Conservation (phyloP, 35 echinoderm and acorn worm species). For the Heliocidaris tuberculata region DNA sequence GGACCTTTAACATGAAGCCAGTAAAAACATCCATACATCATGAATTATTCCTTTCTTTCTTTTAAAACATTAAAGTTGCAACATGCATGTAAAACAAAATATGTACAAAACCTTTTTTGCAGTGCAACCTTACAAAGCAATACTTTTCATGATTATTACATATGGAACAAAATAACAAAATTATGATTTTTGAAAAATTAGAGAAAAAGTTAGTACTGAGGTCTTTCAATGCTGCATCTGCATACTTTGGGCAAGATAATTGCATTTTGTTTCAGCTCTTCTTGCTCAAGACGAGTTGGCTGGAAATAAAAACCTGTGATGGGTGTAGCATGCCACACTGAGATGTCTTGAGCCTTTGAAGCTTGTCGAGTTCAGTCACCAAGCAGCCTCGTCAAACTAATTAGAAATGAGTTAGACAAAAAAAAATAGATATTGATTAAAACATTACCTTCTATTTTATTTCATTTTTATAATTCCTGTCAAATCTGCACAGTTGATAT, state of each 20-base stretch:
- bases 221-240: background rate
- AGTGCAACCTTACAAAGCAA: background rate
- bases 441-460: too few relatives aligned
- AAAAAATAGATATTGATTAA: too few relatives aligned
- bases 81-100: background rate
- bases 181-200: background rate
- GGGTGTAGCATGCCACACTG: background rate
- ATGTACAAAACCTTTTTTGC: background rate
- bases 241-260: background rate
- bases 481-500: too few relatives aligned
- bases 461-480: too few relatives aligned
- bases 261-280: background rate
- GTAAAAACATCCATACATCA: background rate
- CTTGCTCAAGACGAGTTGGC: background rate
- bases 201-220: background rate
- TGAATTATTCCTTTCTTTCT: background rate
- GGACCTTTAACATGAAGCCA: too few relatives aligned
- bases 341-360: background rate
- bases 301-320: background rate
- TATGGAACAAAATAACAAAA: background rate
- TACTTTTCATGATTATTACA: background rate
- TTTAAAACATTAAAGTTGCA: background rate
- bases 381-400: background rate
- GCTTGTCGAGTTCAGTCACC: background rate
- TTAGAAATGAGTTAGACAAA: background rate